These are phyloP conservation scores for Hexactinellida sp. DNA, from an alignment of 37 sponge, comb jelly and placozoan genomes.

Conservation along the genomic window DNA sequence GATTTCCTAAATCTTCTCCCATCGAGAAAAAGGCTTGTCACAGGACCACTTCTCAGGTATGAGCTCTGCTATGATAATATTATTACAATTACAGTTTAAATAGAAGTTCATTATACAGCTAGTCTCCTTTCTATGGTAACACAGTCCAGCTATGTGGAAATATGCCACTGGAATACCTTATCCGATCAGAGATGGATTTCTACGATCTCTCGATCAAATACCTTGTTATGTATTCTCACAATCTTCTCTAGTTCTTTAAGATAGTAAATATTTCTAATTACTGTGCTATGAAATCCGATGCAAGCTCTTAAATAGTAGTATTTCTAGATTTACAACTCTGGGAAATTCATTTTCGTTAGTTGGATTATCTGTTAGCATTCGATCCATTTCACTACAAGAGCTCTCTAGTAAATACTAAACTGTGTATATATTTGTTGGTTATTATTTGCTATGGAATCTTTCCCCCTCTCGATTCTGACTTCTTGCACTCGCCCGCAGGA, in stretches of 20 bases:
- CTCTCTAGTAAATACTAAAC: no score
- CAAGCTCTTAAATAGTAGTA: no score
- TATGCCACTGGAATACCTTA: not conserved
- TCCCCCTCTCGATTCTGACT: not conserved
- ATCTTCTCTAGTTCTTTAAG: no score
- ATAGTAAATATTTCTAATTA: no score
- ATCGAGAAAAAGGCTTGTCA: conserved; percentile 12
- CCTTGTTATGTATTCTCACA: no score
- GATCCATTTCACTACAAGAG: no score
- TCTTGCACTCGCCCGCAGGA: conserved; percentile 12
- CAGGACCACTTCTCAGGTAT: conserved; percentile 5
- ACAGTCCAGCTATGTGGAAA: not conserved
- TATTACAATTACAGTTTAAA: not conserved
- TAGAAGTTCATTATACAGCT: not conserved
- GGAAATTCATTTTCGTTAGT: no score
- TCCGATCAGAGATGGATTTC: not conserved
- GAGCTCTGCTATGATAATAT: not conserved
- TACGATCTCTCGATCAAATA: not conserved
- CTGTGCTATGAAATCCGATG: no score
- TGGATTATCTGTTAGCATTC: no score
- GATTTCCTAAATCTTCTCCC: not conserved
- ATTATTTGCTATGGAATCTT: no score
- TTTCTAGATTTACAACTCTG: no score
- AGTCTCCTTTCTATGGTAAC: not conserved
- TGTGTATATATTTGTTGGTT: no score